Base-by-base conservation (phyloP, 2,888 invertebrate species). In the Teinopalpus imperialis region DNA sequence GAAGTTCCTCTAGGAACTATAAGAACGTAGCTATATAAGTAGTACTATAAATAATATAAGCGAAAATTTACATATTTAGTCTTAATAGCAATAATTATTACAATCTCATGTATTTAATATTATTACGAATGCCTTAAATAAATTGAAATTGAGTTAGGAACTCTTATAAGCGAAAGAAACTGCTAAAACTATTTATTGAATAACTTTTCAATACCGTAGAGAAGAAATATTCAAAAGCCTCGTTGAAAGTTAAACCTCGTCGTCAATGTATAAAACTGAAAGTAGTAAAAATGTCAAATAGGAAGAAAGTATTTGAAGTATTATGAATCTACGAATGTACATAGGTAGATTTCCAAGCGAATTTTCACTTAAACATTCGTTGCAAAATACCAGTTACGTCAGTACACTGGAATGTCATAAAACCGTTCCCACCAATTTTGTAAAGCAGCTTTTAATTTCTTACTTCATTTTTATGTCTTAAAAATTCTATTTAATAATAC, bases 311-410 rank as follows among this genome's bases (percentile, higher is more conserved):
- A 29, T 29, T 39, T 5, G n/a, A 39, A 39, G n/a, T 12, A 40
- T 46, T 51, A 37, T 43, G 7, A 31, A 16, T 42, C 37, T 42
- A 55, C 27, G 37, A 39, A 55, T 26, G 41, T 31, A 21, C 9
- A 39, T 42, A 43, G 34, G 30, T 42, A 42, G n/a, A 39, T 34
- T 39, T 52, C 42, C 48, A 36, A 48, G 10, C 40, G 49, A 52
- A 48, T 52, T 37, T 52, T 43, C 42, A 43, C 34, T 43, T 48
- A 21, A 40, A 48, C 41, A 48, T 44, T 50, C 31, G 14, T 30
- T 23, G 14, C 26, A 41, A 47, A 52, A 49, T 27, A 43, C 40
- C 27, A 49, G 51, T 56, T 57, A 29, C 13, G 29, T 20, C 12
- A 34, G 34, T 12, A 20, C 20, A 12, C 34, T 9, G n/a, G 21